Percentiles rank a stretch among this genome's conserved stretches.
These are phyloP conservation scores for Thryonomys swinderianus DNA, from an alignment of 2,113 vertebrate species.

Conservation along the genomic window DNA sequence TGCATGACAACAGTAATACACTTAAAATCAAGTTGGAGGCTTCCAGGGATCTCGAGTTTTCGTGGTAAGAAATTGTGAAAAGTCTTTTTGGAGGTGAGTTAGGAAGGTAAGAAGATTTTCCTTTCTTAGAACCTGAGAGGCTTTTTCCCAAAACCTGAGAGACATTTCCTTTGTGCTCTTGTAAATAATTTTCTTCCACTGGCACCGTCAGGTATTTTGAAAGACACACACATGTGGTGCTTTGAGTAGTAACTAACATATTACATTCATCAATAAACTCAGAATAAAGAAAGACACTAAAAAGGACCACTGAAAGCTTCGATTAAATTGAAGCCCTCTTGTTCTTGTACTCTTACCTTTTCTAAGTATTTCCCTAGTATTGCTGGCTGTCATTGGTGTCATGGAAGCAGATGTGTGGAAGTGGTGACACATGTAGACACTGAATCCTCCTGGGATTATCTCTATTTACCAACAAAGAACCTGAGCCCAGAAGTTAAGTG, in stretches of 20 bases:
- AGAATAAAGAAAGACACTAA: constrained; percentile 10
- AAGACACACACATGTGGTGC: constrained; percentile 43
- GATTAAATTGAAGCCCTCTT: constrained; percentile 1
- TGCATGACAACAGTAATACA: constrained; percentile 17
- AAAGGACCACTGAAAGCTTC: not conserved
- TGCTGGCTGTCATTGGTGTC: constrained; percentile 30
- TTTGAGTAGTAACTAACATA: constrained; percentile 47
- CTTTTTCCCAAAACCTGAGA: too few species aligned
- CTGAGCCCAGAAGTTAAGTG: not conserved
- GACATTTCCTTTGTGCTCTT: constrained; percentile 43
- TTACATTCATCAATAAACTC: constrained; percentile 51
- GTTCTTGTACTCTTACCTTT: not conserved
- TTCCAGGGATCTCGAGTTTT: constrained; percentile 50
- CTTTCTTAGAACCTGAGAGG: constrained; percentile 40
- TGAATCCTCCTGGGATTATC: not conserved
- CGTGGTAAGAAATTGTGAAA: constrained; percentile 27
- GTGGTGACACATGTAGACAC: not conserved
- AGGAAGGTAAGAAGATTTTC: not conserved
- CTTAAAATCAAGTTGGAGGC: constrained; percentile 59
- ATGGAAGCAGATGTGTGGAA: not conserved
- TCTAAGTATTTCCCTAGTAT: constrained; percentile 10
- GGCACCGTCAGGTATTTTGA: constrained; percentile 3
- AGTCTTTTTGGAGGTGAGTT: not conserved
- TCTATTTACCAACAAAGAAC: not conserved
- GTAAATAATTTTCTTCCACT: constrained; percentile 5